These are phyloP conservation scores for Nymphalis c-album DNA, from an alignment of 2,888 invertebrate genomes.

Conservation along the genomic window DNA sequence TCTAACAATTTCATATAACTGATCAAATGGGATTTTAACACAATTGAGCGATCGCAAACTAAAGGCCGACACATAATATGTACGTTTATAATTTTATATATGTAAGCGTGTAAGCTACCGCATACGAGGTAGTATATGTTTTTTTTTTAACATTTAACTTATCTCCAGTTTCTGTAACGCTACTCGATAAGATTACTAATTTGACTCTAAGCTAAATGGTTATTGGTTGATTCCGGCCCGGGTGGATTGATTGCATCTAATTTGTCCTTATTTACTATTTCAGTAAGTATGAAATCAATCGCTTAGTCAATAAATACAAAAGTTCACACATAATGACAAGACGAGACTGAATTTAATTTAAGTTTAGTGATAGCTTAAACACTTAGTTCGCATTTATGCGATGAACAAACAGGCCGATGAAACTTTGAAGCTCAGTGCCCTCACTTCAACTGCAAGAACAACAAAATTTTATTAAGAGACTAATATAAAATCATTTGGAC, in stretches of 20 bases:
- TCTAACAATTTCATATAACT: background rate
- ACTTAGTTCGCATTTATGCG: slow-evolving; percentile 12
- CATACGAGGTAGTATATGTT: too few species aligned
- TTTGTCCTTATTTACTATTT: background rate
- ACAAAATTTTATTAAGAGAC: too few species aligned
- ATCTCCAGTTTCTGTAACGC: too few species aligned
- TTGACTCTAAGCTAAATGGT: too few species aligned
- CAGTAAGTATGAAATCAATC: too few species aligned
- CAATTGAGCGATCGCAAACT: background rate
- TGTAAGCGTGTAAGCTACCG: background rate
- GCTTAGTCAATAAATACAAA: background rate
- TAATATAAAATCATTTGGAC: too few species aligned
- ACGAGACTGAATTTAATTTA: background rate
- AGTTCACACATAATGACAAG: background rate
- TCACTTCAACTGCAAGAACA: background rate
- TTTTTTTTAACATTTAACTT: too few species aligned
- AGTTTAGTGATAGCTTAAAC: slow-evolving; percentile 17
- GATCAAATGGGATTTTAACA: background rate
- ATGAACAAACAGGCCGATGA: slow-evolving; percentile 7
- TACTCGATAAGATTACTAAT: too few species aligned
- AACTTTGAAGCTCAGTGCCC: background rate
- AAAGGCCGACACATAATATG: background rate
- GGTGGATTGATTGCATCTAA: too few species aligned
- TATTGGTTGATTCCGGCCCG: too few species aligned
- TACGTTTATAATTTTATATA: too few species aligned